Base-by-base conservation (phyloP, 2,113 vertebrate genomes). In the Salvelinus sp. region DNA sequence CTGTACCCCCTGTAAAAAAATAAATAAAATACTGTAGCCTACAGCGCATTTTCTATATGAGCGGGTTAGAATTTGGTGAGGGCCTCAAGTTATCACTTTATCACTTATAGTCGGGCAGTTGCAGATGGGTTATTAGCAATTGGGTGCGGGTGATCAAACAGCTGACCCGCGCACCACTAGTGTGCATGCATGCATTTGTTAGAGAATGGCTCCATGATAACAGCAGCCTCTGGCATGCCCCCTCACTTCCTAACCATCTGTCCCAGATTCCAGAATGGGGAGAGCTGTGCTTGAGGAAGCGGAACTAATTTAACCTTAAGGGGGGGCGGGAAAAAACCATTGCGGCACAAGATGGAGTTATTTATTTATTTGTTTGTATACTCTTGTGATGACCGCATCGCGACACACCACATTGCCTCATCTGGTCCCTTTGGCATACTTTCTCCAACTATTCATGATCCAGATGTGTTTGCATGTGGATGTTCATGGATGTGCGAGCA, bases 291-390 rank as follows among this genome's bases (percentile, higher is more conserved):
- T 90, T 81, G 82, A 88, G 87, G 87, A 88, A 90, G 89, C 81
- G 50, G 83, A 89, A 90, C 86, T 92, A 92, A 93, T 94, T 90
- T 75, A 70, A 88, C 88, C 91, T 92, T 79, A 69, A 87, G 88
- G 91, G 85, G 84, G 75, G 65, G 50, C 81, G 74, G 25, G 30
- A 76, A 74, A 30, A 82, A 79, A 82, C 77, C 57, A 83, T 75
- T 18, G 38, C 62, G 70, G 78, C 73, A 67, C 62, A 38, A 79
- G 58, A 73, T 78, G 66, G 33, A 69, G 57, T 57, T 54, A 65
- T 68, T 44, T 28, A n/a, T 64, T 7, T 60, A 57, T 57, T 22
- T n/a, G 9, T 20, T 30, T 57, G 4, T 57, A 54, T 54, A 54
- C 48, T 27, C 1, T 50, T 1, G 27, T 30, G 30, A 20, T 20